Base-by-base conservation (phyloP, 1,140 invertebrate genomes). In the Andrena cerasifolii region DNA sequence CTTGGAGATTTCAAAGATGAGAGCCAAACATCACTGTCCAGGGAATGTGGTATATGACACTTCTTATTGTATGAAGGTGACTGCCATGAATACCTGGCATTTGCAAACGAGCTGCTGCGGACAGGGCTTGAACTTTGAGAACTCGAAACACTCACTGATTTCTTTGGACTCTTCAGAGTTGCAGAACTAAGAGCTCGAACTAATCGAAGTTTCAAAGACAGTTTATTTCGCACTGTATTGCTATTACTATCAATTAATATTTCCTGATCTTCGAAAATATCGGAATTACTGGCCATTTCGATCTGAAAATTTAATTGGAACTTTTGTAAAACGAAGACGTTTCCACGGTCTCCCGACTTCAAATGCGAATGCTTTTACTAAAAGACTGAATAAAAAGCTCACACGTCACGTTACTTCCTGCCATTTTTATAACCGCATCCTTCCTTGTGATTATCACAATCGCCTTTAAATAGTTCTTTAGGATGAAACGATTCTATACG, bases 11-110 rank as follows among this genome's bases (percentile, higher is more conserved):
- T 78, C 3, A 62, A 31, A 31, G 71, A 67, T 1, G 56, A 62
- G 16, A 56, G 3, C n/a, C 77, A 79, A n/a, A 62, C 43, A 12
- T 31, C 58, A 49, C 68, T 82, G n/a, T 86, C 72, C 3, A 51
- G 7, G 0, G 84, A 65, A 71, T n/a, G 24, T 4, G 51, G 49
- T 0, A 67, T 76, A 31, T 12, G 33, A 73, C 56, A 65, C 2
- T 83, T 78, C 14, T 68, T 73, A n/a, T 4, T 43, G 2, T 10
- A 0, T 10, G n/a, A 51, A 45, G 18, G 2, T 24, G 66, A 24
- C 49, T 87, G 78, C 87, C 87, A 89, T 0, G 86, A 87, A 24
- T 84, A 84, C 31, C 85, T 74, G 10, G 59, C 2, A 26, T 59
- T 85, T 8, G 2, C 16, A 14, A 14, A 33, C 6, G 86, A 53